Evolutionary conservation across 2,888 invertebrate genomes (phyloP).

Genomic region (Cynaeus angustus): DNA sequence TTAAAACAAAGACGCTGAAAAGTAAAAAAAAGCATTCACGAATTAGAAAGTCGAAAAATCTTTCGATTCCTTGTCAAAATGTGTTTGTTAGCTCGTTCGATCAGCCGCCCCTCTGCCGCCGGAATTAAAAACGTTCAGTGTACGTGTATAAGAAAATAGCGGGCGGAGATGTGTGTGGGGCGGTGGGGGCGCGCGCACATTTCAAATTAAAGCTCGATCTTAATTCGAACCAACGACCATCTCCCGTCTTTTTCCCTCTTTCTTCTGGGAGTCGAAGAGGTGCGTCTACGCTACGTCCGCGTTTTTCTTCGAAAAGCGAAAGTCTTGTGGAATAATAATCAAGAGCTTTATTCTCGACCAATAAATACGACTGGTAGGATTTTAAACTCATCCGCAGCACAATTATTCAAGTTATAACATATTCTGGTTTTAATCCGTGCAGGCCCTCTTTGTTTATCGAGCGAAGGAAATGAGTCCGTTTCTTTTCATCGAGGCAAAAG

Average conservation of each 20-base stretch:
- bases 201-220: constrained; percentile 67
- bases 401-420: constrained; percentile 72
- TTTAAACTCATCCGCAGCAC: constrained; percentile 71
- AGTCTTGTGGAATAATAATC: constrained; percentile 70
- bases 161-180: constrained; percentile 37
- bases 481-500: constrained; percentile 70
- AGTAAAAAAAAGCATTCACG: too few relatives aligned
- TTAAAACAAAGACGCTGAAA: too few relatives aligned
- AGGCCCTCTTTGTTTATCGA: constrained; percentile 68
- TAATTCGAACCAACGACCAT: constrained; percentile 66
- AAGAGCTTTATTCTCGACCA: constrained; percentile 69
- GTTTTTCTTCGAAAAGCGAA: constrained; percentile 63
- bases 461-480: constrained; percentile 69
- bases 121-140: constrained; percentile 32
- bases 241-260: constrained; percentile 58
- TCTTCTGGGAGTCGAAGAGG: not conserved
- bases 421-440: constrained; percentile 70
- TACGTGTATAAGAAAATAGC: constrained; percentile 40
- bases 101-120: constrained; percentile 20
- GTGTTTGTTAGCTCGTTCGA: constrained; percentile 9
- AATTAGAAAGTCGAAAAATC: not conserved
- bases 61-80: too few relatives aligned
- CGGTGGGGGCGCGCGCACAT: constrained; percentile 60
- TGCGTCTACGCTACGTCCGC: constrained; percentile 14
- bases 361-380: constrained; percentile 71